These are phyloP conservation scores for Tinamus major DNA, from an alignment of 2,797 vertebrate genomes.

Conservation along the genomic window DNA sequence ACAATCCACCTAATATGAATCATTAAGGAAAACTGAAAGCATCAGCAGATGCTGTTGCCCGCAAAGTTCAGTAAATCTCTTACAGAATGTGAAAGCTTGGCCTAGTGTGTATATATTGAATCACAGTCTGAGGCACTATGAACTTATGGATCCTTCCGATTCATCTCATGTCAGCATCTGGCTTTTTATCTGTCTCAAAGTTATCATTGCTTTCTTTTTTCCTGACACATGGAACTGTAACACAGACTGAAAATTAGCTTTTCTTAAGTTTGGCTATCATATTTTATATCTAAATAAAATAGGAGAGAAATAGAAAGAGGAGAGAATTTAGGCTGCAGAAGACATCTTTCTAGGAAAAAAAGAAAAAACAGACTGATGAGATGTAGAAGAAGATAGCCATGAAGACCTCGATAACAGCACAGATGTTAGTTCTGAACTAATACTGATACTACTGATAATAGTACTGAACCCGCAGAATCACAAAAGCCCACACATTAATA, in stretches of 20 bases:
- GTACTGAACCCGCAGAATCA: background rate
- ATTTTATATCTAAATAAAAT: background rate
- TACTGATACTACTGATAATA: no score
- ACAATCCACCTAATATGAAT: background rate
- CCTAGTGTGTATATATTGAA: background rate
- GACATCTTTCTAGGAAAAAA: background rate
- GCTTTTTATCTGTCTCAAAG: background rate
- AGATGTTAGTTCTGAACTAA: background rate
- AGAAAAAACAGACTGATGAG: no score
- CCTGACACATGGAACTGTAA: background rate
- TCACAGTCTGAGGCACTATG: background rate
- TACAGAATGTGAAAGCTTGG: background rate
- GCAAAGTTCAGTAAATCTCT: background rate
- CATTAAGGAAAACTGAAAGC: background rate
- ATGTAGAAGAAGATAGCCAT: background rate
- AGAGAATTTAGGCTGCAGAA: background rate
- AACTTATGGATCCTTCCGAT: background rate
- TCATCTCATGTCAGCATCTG: background rate
- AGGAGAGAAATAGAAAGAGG: background rate
- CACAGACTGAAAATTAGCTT: background rate
- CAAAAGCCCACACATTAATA: background rate
- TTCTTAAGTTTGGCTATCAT: rapidly evolving
- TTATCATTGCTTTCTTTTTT: background rate
- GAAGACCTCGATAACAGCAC: background rate
- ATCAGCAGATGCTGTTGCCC: background rate